A percentile compares a stretch with the other conserved stretches of the same genome.
These are phyloP conservation scores for Cochlearius cochlearius DNA, from an alignment of 2,113 vertebrate species.

Conservation along the genomic window DNA sequence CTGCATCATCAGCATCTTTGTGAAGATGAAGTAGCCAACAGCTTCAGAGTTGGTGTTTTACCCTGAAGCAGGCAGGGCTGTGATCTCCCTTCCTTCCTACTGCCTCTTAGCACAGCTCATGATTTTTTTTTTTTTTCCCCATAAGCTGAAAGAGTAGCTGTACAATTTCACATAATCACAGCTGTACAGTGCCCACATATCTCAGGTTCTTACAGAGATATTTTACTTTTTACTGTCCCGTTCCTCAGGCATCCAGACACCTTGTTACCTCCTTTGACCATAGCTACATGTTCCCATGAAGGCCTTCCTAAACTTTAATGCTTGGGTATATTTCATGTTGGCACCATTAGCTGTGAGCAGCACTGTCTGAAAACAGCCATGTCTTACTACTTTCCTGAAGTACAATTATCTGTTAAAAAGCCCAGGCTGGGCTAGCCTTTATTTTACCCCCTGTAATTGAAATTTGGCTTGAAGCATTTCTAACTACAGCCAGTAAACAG, in stretches of 20 bases:
- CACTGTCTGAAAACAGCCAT: background rate
- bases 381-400: background rate
- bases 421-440: background rate
- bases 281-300: background rate
- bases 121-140: background rate
- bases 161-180: background rate
- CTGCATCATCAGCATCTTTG: background rate
- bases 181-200: background rate
- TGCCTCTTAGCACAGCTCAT: background rate
- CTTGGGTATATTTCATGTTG: background rate
- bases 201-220: background rate
- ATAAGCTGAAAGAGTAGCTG: background rate
- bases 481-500: background rate
- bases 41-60: background rate
- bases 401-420: background rate
- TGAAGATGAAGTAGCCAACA: background rate
- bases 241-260: background rate
- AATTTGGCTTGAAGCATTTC: slow-evolving; percentile 32
- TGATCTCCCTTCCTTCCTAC: background rate
- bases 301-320: background rate
- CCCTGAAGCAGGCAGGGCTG: background rate
- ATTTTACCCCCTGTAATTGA: slow-evolving; percentile 25
- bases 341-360: background rate
- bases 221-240: background rate
- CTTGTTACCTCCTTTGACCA: background rate